Base-by-base conservation (phyloP, 2,113 vertebrate species). In the Cottus gobio region DNA sequence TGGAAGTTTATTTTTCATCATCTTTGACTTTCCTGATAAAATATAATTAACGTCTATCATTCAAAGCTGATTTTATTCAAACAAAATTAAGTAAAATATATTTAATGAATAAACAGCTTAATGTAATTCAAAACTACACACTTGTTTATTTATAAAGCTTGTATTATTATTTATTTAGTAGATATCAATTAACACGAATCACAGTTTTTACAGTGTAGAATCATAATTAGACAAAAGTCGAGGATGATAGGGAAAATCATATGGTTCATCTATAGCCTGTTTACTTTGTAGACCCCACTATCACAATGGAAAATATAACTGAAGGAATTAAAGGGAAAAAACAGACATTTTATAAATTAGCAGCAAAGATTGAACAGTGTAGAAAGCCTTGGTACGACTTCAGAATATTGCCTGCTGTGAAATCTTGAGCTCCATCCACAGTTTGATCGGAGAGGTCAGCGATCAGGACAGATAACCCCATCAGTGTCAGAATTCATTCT, bases 391-490 rank as follows among this genome's bases (percentile, higher is more conserved):
- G 5, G 10, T 46, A 34, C 61, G 62, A n/a, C 22, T 57, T 46
- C 1, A 0, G 57, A 57, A 22, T 54, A 50, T 18, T 52, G 36
- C 15, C 34, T 77, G 58, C 18, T 44, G 50, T 65, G 64, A 54
- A 66, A 44, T 46, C 24, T 57, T 48, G 30, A 30, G 42, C 52
- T 66, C 3, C 13, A 64, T 10, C 52, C 48, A 8, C 48, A 68
- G 50, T 68, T 65, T 68, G 18, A 12, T 30, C 18, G 42, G 13
- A 18, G n/a, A 70, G 9, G 28, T 58, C 37, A 20, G 24, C 64
- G 30, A 71, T 78, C 65, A 71, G 36, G 5, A 28, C 34, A 67
- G 1, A 39, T 64, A 79, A 79, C 28, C 63, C 9, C 11, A 71
- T 63, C 58, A 60, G 56, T 57, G 16, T 46, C 31, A 61, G 0